Conservation (phyloP, 2,113 vertebrate genomes). For the Gopherus flavomarginatus region DNA sequence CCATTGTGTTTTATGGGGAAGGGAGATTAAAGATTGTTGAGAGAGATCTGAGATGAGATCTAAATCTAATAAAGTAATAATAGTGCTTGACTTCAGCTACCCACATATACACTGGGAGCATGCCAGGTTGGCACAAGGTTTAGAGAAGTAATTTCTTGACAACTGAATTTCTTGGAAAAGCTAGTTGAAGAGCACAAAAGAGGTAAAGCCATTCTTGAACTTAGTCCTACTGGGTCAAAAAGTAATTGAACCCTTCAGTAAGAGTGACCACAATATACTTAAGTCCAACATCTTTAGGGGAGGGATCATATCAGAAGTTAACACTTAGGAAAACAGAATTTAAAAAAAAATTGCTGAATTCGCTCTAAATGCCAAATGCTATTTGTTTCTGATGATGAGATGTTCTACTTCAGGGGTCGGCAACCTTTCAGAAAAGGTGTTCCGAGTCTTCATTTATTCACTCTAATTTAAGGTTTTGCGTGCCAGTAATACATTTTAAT, state of each 20-base stretch:
- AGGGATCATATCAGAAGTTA: not conserved
- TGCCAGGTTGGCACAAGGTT: not conserved
- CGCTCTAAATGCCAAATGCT: not conserved
- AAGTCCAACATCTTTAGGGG: not conserved
- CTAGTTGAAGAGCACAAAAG: not conserved
- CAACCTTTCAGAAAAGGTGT: no score
- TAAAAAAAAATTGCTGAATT: not conserved
- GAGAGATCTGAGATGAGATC: not conserved
- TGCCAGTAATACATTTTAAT: no score
- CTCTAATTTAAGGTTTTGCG: no score
- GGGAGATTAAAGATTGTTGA: not conserved
- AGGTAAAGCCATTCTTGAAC: not conserved
- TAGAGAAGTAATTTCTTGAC: not conserved
- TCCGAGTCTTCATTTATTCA: no score
- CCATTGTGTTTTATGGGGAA: not conserved
- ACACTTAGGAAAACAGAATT: not conserved
- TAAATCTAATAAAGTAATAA: not conserved
- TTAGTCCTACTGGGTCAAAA: slow-evolving; percentile 19
- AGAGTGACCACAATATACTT: not conserved
- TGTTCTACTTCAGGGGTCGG: not conserved
- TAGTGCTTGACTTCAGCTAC: not conserved
- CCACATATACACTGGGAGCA: not conserved
- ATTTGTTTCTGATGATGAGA: not conserved
- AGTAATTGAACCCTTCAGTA: not conserved
- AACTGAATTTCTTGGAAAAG: slow-evolving; percentile 19